phyloP scores from a whole-genome alignment of 2,888 invertebrate species.

The Tyria jacobaeae region DNA sequence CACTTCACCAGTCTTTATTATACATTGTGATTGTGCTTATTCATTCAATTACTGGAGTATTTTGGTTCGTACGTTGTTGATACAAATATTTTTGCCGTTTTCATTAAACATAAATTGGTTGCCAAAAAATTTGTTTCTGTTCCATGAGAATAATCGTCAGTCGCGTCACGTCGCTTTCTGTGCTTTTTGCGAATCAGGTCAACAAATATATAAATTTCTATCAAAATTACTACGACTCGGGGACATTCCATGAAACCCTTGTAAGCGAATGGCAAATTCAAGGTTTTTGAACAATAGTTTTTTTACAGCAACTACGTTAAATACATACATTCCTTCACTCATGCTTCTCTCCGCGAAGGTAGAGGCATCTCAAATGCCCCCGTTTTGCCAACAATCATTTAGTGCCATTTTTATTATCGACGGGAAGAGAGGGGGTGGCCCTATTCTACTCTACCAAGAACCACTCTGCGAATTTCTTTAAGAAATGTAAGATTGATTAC shows the following conservation, averaged over 20 bases:
- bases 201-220: slow-evolving; percentile 61
- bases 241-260: slow-evolving; percentile 30
- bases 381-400: no score
- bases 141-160: slow-evolving; percentile 39
- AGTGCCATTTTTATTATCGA: no score
- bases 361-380: no score
- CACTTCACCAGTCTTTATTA: slow-evolving; percentile 10
- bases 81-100: slow-evolving; percentile 35
- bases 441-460: no score
- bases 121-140: slow-evolving; percentile 40
- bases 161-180: slow-evolving; percentile 58
- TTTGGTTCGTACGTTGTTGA: slow-evolving; percentile 22
- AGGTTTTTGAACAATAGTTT: slow-evolving; percentile 37
- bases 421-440: no score
- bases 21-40: slow-evolving; percentile 19
- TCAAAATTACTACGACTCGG: slow-evolving; percentile 52
- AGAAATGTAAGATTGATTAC: no score
- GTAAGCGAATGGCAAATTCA: no score
- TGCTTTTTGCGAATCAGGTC: slow-evolving; percentile 59
- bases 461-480: no score
- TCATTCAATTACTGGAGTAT: slow-evolving; percentile 24
- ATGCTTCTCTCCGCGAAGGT: no score
- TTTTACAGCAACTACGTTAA: no score
- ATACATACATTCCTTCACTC: no score
- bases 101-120: slow-evolving; percentile 41